Base-by-base conservation (phyloP, 2,888 invertebrate species). In the Drosophila mimica region DNA sequence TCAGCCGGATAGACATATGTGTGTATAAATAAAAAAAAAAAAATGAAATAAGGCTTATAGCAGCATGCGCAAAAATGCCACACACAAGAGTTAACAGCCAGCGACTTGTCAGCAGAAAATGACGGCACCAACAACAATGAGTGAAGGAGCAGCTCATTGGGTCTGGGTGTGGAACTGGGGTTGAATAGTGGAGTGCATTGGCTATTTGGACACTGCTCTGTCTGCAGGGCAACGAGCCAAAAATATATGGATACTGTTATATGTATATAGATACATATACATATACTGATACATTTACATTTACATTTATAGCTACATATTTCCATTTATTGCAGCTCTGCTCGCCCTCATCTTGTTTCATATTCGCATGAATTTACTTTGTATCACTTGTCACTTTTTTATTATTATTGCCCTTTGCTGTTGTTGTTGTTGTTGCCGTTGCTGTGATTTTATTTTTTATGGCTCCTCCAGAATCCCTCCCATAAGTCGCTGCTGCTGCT, bases 371-470 rank as follows among this genome's bases (percentile, higher is more conserved):
- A 90, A 90, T 91, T 86, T 89, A 90, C 87, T 90, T 90, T 91
- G 89, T 89, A 91, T 89, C 88, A 89, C 91, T 91, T 89, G 88
- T 89, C 88, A 88, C 91, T 85, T 83, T 79, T 91, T 88, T 88
- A 88, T 84, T 80, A 81, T 85, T 70, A 89, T 78, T 81, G 88
- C 73, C 71, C 67, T 69, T 68, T 70, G 63, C 64, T 60, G 63
- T 40, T 76, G 79, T 20, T 65, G 76, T 36, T 71, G 74, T 57
- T 61, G 65, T 38, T 74, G 20, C 20, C 70, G 79, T 51, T 66
- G 77, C 76, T 78, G 82, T 78, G 88, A 82, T 90, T 56, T 40
- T 28, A 36, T 54, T 86, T 90, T 88, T 90, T 87, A 88, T 85
- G 79, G 88, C 76, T 73, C 80, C 83, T 71, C 90, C 68, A 59